phyloP scores from a whole-genome alignment of 2,113 vertebrate species.

The Felis chaus region DNA sequence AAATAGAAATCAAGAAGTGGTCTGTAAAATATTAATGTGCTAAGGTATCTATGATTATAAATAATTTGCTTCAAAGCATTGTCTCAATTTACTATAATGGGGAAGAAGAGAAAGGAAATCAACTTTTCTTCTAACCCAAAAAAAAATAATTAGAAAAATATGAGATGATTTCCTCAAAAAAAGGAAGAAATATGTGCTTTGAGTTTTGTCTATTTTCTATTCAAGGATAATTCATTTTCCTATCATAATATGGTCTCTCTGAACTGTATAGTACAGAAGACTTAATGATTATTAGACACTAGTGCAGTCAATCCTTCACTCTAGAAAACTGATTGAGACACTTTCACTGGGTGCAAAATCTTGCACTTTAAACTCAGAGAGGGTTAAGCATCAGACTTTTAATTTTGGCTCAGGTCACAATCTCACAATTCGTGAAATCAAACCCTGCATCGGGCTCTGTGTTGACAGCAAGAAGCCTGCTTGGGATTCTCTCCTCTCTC shows the following conservation, averaged over 20 bases:
- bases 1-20: neutral
- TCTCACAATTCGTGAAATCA: too few species aligned
- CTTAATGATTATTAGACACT: slow-evolving; percentile 6
- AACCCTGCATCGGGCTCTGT: too few species aligned
- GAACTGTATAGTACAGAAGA: slow-evolving; percentile 14
- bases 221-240: slow-evolving; percentile 48
- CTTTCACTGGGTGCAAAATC: neutral
- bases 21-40: neutral
- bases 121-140: neutral
- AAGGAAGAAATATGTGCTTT: neutral
- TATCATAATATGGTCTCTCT: slow-evolving; percentile 32
- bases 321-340: neutral
- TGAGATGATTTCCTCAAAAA: slow-evolving; percentile 29
- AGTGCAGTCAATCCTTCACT: neutral
- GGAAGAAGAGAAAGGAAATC: neutral
- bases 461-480: too few species aligned
- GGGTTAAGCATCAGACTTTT: too few species aligned
- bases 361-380: neutral
- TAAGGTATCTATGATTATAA: neutral
- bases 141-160: slow-evolving; percentile 50
- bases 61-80: neutral
- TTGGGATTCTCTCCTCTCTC: too few species aligned
- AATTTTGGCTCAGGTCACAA: too few species aligned
- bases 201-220: slow-evolving; percentile 3
- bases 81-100: neutral